Evolutionary conservation across 2,888 invertebrate genomes (phyloP).

Genomic region (Falcaria lacertinaria): DNA sequence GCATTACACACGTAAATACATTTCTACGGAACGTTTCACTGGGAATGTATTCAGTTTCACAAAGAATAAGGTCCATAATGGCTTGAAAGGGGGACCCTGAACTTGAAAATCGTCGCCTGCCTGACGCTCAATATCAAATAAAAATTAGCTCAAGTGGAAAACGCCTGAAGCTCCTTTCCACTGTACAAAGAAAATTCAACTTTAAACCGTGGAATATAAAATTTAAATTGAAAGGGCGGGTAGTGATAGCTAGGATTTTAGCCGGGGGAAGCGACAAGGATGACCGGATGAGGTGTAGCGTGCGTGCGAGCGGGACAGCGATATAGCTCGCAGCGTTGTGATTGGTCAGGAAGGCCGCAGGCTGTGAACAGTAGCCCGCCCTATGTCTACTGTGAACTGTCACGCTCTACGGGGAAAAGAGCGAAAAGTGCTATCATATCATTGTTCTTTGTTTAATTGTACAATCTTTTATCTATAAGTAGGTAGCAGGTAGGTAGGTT

Average conservation of each 20-base stretch:
- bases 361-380: slow-evolving; percentile 80
- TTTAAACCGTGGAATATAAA: slow-evolving; percentile 30
- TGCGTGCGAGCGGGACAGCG: slow-evolving; percentile 45
- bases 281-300: slow-evolving; percentile 41
- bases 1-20: slow-evolving; percentile 76
- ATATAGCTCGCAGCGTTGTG: slow-evolving; percentile 79
- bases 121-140: slow-evolving; percentile 80
- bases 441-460: background rate
- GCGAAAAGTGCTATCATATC: slow-evolving; percentile 34
- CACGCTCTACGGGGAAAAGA: slow-evolving; percentile 51
- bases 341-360: slow-evolving; percentile 81
- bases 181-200: slow-evolving; percentile 36
- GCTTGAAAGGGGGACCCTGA: slow-evolving; percentile 67
- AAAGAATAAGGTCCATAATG: slow-evolving; percentile 66
- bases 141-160: slow-evolving; percentile 51
- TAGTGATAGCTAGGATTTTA: slow-evolving; percentile 65
- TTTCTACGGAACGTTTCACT: slow-evolving; percentile 50
- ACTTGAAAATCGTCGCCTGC: slow-evolving; percentile 78
- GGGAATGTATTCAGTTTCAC: slow-evolving; percentile 50
- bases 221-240: slow-evolving; percentile 38
- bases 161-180: slow-evolving; percentile 52
- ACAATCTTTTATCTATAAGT: background rate
- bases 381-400: slow-evolving; percentile 78
- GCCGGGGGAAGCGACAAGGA: slow-evolving; percentile 73
- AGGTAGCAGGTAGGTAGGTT: too few relatives aligned